Evolutionary conservation across 2,113 vertebrate genomes (phyloP).

Genomic region (Myrmophylax atrothorax): DNA sequence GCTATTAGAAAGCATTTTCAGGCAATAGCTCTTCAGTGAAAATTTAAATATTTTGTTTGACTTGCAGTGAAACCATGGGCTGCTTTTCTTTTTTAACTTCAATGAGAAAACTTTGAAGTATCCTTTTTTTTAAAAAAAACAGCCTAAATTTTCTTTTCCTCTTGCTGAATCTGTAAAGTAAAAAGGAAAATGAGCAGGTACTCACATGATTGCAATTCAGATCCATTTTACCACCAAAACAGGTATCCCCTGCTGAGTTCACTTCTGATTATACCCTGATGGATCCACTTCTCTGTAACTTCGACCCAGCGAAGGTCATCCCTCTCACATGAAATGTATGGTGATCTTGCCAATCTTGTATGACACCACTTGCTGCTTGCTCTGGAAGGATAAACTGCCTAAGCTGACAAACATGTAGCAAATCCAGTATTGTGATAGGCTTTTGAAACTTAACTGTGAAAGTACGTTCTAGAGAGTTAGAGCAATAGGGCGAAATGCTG

Average conservation of each 20-base stretch:
- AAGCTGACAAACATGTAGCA: neutral
- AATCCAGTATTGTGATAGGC: neutral
- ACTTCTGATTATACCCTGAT: neutral
- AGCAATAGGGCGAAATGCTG: neutral
- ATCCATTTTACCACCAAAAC: neutral
- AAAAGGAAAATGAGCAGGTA: neutral
- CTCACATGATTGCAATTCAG: accelerated
- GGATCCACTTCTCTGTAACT: neutral
- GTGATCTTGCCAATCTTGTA: neutral
- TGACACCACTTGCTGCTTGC: neutral
- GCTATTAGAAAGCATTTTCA: neutral
- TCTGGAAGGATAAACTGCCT: neutral
- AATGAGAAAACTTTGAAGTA: neutral
- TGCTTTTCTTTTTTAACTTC: neutral
- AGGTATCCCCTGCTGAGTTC: neutral
- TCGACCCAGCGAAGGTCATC: neutral
- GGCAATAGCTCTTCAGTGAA: neutral
- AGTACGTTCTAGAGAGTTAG: neutral
- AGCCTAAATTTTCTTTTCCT: neutral
- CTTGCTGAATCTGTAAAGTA: neutral
- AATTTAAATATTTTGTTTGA: neutral
- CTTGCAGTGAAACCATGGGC: neutral
- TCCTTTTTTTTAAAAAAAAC: neutral
- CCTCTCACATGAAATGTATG: neutral
- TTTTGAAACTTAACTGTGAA: neutral